These are phyloP conservation scores for Camponotus fellah DNA, from an alignment of 2,888 invertebrate genomes.

Conservation along the genomic window DNA sequence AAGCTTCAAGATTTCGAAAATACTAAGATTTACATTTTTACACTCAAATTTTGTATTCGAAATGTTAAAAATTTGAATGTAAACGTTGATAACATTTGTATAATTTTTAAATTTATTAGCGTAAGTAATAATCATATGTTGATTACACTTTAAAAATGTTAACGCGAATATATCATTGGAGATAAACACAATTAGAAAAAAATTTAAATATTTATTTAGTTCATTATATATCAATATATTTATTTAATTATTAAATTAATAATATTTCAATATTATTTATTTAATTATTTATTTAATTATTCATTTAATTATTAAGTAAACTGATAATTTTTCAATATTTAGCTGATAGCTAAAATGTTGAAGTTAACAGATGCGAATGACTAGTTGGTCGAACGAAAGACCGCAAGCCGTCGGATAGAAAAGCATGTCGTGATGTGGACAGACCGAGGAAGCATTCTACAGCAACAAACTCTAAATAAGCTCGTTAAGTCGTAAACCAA, in stretches of 20 bases:
- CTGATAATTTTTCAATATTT: background rate
- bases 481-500: constrained; percentile 48
- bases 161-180: background rate
- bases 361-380: constrained; percentile 33
- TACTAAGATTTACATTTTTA: background rate
- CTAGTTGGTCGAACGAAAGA: constrained; percentile 4
- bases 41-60: background rate
- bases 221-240: too few species aligned
- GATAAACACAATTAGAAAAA: background rate
- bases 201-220: background rate
- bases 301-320: too few species aligned
- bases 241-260: too few species aligned
- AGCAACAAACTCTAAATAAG: constrained; percentile 41
- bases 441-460: constrained; percentile 2
- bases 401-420: constrained; percentile 39
- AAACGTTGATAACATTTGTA: background rate
- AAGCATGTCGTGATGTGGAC: constrained; percentile 32
- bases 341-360: constrained; percentile 38
- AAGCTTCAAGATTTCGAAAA: background rate
- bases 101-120: background rate
- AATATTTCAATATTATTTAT: background rate
- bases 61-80: background rate
- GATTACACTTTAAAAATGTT: constrained; percentile 6
- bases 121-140: background rate
- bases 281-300: constrained; percentile 2